phyloP scores from a whole-genome alignment of 1,140 invertebrate species.

The Atta texana region DNA sequence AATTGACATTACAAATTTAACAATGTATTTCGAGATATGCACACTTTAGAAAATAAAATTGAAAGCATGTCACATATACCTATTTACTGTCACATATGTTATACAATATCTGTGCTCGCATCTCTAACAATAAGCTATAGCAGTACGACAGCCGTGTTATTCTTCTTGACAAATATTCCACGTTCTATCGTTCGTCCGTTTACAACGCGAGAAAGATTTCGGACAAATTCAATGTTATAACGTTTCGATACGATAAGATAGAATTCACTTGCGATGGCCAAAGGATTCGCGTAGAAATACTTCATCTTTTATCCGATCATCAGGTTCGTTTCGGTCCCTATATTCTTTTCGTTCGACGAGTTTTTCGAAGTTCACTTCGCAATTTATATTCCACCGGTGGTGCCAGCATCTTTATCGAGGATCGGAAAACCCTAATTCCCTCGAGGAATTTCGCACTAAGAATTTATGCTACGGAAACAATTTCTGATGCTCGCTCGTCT shows the following conservation, averaged over 20 bases:
- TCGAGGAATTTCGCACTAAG: slow-evolving; percentile 55
- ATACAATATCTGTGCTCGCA: not conserved
- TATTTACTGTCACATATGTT: slow-evolving; percentile 1
- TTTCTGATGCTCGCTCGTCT: slow-evolving; percentile 56
- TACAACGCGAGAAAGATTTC: slow-evolving; percentile 11
- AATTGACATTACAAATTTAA: too few relatives aligned
- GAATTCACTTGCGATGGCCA: slow-evolving; percentile 25
- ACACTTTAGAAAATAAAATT: slow-evolving; percentile 3
- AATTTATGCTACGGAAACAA: slow-evolving; percentile 60
- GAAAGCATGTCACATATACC: not conserved
- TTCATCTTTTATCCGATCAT: slow-evolving; percentile 52
- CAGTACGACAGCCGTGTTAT: not conserved
- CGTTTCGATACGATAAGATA: not conserved
- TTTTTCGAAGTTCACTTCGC: slow-evolving; percentile 33
- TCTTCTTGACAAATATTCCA: slow-evolving; percentile 32
- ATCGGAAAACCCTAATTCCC: slow-evolving; percentile 63
- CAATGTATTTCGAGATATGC: too few relatives aligned
- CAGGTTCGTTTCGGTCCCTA: slow-evolving; percentile 9
- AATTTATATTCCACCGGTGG: slow-evolving; percentile 55
- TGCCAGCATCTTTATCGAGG: slow-evolving; percentile 59
- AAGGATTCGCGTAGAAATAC: slow-evolving; percentile 35
- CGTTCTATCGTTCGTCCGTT: slow-evolving; percentile 10
- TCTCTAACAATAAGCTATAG: not conserved
- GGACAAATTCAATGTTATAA: slow-evolving; percentile 38
- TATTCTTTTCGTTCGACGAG: slow-evolving; percentile 23